Evolutionary conservation across 2,888 invertebrate species (phyloP).

Genomic region (Molorchus minor): DNA sequence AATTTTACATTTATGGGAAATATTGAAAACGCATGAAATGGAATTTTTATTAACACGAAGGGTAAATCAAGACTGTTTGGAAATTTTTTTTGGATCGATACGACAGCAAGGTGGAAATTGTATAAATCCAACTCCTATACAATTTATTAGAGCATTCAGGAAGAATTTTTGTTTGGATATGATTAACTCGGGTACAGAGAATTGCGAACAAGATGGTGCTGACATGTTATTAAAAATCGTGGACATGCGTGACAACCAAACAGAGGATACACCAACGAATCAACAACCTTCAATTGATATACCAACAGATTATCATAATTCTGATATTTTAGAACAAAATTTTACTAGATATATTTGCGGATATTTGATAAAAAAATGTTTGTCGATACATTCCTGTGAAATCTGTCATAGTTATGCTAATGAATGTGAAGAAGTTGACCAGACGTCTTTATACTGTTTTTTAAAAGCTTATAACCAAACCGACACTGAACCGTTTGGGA

Average conservation of each 20-base stretch:
- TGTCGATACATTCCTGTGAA: background rate
- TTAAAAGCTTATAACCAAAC: constrained; percentile 1
- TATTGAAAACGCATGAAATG: background rate
- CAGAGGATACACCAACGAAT: background rate
- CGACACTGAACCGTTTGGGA: too few relatives aligned
- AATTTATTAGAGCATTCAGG: background rate
- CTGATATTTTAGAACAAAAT: background rate
- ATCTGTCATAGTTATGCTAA: background rate
- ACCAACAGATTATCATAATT: background rate
- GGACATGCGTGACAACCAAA: background rate
- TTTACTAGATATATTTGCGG: background rate
- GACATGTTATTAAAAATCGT: background rate
- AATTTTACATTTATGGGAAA: background rate
- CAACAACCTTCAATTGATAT: background rate
- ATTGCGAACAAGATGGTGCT: constrained; percentile 1
- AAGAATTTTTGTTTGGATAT: background rate
- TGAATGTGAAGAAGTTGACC: background rate
- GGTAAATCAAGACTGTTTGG: background rate
- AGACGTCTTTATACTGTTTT: background rate
- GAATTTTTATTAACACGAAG: background rate
- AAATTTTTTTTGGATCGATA: background rate
- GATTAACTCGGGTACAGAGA: background rate
- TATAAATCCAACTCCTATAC: constrained; percentile 4
- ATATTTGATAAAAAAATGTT: background rate
- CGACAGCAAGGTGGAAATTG: background rate